Conservation (phyloP, 2,888 invertebrate species). For the Leucophora obtusa region DNA sequence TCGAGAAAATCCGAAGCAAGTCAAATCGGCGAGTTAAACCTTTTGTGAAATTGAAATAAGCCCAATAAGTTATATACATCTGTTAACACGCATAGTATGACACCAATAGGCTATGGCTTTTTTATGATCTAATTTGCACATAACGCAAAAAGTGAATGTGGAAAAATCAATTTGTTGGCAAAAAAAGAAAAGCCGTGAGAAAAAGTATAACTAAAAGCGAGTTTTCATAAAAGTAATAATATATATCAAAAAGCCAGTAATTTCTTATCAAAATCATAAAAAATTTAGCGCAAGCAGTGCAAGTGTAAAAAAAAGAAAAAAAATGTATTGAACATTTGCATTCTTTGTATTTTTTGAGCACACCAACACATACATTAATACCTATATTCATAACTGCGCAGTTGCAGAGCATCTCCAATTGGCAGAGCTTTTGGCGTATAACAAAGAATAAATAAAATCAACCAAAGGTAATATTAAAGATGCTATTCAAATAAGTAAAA, state of each 20-base stretch:
- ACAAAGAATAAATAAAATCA: constrained; percentile 8
- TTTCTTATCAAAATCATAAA: constrained; percentile 52
- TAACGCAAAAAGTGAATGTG: constrained; percentile 59
- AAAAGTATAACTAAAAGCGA: not conserved
- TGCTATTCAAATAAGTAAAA: not conserved
- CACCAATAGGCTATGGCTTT: constrained; percentile 36
- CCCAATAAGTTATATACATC: constrained; percentile 55
- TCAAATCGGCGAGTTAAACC: constrained; percentile 61
- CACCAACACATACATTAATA: constrained; percentile 33
- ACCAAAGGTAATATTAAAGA: constrained; percentile 19
- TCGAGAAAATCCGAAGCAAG: constrained; percentile 62
- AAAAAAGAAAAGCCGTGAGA: constrained; percentile 20
- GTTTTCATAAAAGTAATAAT: constrained; percentile 10
- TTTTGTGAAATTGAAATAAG: constrained; percentile 62
- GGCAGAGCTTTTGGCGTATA: constrained; percentile 15
- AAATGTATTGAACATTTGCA: constrained; percentile 56
- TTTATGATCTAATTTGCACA: constrained; percentile 52
- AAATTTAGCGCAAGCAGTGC: constrained; percentile 48
- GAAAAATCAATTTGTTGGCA: constrained; percentile 64
- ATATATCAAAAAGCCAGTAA: constrained; percentile 43
- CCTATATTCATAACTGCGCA: constrained; percentile 17
- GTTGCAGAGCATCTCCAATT: constrained; percentile 27
- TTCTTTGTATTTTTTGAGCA: constrained; percentile 49
- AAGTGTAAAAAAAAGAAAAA: constrained; percentile 44
- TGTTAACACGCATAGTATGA: constrained; percentile 40